phyloP scores from a whole-genome alignment of 2,113 vertebrate species.

The Ahaetulla prasina region DNA sequence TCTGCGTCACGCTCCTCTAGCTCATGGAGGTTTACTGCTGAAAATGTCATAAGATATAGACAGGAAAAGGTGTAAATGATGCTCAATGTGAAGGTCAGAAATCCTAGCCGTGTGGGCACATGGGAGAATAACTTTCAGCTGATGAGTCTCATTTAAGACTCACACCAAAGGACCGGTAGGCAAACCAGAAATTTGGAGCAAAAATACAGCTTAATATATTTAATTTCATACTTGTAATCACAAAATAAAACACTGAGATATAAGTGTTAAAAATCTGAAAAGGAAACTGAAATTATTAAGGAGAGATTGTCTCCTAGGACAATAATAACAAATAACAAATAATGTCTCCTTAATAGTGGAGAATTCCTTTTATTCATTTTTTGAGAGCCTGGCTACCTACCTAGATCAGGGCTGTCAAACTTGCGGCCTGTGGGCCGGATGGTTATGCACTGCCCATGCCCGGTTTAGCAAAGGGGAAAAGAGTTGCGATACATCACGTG shows the following conservation, averaged over 20 bases:
- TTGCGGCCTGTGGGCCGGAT: no score
- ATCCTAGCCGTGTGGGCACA: background rate
- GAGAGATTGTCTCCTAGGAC: background rate
- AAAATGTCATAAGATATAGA: constrained; percentile 11
- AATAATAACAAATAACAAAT: no score
- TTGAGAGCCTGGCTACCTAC: background rate
- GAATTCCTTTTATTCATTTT: background rate
- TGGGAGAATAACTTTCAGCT: background rate
- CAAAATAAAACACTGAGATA: background rate
- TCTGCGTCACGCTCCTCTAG: constrained; percentile 3
- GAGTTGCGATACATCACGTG: no score
- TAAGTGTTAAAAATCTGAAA: background rate
- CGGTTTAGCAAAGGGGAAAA: no score
- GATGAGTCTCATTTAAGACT: background rate
- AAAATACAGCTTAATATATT: background rate
- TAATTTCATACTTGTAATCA: background rate
- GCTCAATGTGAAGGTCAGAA: constrained; percentile 19
- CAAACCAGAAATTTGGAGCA: background rate
- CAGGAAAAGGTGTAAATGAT: constrained; percentile 1
- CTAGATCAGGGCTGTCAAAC: background rate
- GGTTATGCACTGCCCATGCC: no score
- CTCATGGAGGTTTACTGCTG: background rate
- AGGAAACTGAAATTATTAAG: background rate
- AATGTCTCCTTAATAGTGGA: no score
- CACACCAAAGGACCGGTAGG: background rate